Percentiles rank a stretch among this genome's conserved stretches.
Evolutionary conservation across 2,888 invertebrate genomes (phyloP).

Genomic region (Nudaria mundana): DNA sequence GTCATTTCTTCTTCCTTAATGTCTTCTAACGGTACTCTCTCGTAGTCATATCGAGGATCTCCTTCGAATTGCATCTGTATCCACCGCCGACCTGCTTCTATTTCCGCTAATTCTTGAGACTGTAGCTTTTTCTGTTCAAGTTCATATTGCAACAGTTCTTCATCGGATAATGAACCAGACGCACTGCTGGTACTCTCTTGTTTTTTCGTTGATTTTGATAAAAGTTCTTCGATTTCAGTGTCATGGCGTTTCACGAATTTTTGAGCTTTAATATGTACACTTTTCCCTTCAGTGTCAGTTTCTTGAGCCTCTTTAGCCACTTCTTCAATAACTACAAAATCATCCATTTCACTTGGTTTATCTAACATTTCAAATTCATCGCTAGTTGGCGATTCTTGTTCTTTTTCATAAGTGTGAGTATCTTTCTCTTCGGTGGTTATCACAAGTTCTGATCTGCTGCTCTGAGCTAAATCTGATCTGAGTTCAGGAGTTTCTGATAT

Average conservation of each 20-base stretch:
- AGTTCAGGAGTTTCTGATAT: constrained; percentile 82
- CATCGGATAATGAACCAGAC: constrained; percentile 80
- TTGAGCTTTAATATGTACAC: constrained; percentile 83
- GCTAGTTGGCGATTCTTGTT: constrained; percentile 88
- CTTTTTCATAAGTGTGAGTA: constrained; percentile 75
- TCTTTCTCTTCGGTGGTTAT: constrained; percentile 83
- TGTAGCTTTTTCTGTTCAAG: constrained; percentile 82
- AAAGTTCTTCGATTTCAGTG: constrained; percentile 86
- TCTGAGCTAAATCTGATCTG: constrained; percentile 74
- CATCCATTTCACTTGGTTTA: constrained; percentile 92
- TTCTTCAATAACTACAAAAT: constrained; percentile 93
- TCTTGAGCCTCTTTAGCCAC: constrained; percentile 93
- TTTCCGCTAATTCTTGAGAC: constrained; percentile 77
- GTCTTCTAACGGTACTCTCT: constrained; percentile 92
- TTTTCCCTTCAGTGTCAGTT: constrained; percentile 90
- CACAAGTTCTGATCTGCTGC: constrained; percentile 80
- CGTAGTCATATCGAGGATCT: constrained; percentile 88
- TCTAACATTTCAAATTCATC: constrained; percentile 94
- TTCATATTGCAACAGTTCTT: constrained; percentile 84
- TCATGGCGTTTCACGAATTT: constrained; percentile 83
- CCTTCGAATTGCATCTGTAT: constrained; percentile 94
- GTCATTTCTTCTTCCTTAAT: constrained; percentile 96
- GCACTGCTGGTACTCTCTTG: constrained; percentile 81
- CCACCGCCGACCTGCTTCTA: constrained; percentile 92
- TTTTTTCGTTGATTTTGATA: constrained; percentile 86